These are phyloP conservation scores for Brachionus sp. DNA, from an alignment of 1,140 invertebrate genomes.

Conservation along the genomic window DNA sequence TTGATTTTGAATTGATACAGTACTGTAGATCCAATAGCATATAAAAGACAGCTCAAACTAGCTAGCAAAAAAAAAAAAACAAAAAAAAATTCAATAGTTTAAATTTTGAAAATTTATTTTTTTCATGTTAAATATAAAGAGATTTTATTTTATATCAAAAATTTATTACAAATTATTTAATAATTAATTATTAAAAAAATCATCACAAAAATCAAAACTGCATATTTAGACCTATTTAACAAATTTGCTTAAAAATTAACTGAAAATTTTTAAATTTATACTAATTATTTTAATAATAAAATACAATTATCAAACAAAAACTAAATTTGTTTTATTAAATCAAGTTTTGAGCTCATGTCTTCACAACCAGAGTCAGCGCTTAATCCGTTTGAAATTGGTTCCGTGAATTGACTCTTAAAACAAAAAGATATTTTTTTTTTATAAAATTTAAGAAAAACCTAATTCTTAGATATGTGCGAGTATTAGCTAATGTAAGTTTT, in stretches of 20 bases:
- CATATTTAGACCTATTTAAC: not conserved
- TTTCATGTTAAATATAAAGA: too few species aligned
- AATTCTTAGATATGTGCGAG: too few species aligned
- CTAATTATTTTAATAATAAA: not conserved
- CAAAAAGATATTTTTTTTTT: too few species aligned
- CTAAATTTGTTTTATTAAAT: not conserved
- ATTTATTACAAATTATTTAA: not conserved
- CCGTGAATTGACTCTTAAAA: conserved; percentile 2
- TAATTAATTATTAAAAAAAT: not conserved
- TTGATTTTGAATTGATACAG: too few species aligned
- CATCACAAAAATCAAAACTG: not conserved
- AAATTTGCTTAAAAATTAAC: not conserved
- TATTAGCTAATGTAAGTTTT: too few species aligned
- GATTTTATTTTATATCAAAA: not conserved
- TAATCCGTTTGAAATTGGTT: not conserved
- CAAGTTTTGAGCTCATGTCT: conserved; percentile 35
- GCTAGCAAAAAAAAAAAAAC: too few species aligned
- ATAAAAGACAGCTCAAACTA: too few species aligned
- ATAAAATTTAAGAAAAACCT: too few species aligned
- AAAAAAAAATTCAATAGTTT: too few species aligned
- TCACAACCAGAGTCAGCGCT: conserved; percentile 44
- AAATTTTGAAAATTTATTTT: too few species aligned
- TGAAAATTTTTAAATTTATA: not conserved
- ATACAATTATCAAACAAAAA: not conserved
- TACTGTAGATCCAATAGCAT: too few species aligned